phyloP scores from a whole-genome alignment of 2,888 invertebrate genomes.

The Stenolophus ochropezus region DNA sequence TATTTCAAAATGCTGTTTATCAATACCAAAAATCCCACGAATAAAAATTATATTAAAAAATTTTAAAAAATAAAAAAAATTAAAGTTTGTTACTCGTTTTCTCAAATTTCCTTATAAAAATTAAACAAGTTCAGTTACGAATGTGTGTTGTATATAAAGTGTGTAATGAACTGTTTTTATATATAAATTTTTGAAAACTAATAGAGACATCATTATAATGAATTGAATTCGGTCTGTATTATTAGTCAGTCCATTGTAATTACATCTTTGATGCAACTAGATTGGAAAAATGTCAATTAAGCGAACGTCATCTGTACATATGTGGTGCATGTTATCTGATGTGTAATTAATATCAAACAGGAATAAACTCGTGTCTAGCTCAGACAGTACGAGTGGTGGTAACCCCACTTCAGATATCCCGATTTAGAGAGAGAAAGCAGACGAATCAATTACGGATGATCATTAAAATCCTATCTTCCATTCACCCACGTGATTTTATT shows the following conservation, averaged over 20 bases:
- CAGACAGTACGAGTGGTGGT: conserved; percentile 5
- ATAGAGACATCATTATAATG: not conserved
- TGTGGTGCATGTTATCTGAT: conserved; percentile 51
- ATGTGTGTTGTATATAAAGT: too few species aligned
- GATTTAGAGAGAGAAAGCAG: not conserved
- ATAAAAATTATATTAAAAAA: too few species aligned
- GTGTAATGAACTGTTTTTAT: not conserved
- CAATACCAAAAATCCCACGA: too few species aligned
- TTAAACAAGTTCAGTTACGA: too few species aligned
- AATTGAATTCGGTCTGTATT: not conserved
- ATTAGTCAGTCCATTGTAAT: not conserved
- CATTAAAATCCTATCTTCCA: not conserved
- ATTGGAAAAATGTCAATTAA: not conserved
- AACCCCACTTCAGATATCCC: not conserved
- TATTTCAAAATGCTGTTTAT: too few species aligned
- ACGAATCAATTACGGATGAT: not conserved
- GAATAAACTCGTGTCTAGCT: not conserved
- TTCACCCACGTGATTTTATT: not conserved
- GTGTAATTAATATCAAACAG: conserved; percentile 47
- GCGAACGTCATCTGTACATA: not conserved
- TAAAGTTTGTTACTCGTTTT: too few species aligned
- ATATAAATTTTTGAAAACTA: not conserved
- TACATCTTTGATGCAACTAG: not conserved
- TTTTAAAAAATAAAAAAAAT: too few species aligned
- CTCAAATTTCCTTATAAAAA: too few species aligned